Evolutionary conservation across 2,888 invertebrate genomes (phyloP).

Genomic region (Villa cingulata): DNA sequence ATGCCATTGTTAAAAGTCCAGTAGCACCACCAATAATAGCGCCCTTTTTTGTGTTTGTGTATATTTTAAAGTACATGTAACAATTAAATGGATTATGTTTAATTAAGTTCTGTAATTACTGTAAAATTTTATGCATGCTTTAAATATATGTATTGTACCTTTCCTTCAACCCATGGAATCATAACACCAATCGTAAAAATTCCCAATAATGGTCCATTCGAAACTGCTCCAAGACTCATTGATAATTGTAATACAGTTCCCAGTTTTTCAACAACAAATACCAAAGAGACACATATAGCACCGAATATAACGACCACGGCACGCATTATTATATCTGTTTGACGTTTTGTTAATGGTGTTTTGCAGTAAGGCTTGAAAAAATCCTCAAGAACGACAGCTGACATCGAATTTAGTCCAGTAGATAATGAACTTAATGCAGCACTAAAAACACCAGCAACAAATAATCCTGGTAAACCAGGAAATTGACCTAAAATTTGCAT

Average conservation of each 20-base stretch:
- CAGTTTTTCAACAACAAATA: conserved; percentile 50
- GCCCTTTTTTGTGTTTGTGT: conserved; percentile 28
- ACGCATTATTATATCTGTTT: conserved; percentile 50
- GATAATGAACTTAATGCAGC: conserved; percentile 74
- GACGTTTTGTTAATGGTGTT: conserved; percentile 40
- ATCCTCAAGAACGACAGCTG: conserved; percentile 61
- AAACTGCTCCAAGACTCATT: conserved; percentile 48
- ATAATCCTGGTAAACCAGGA: conserved; percentile 74
- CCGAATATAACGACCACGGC: conserved; percentile 50
- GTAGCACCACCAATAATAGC: conserved; percentile 41
- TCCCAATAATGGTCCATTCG: conserved; percentile 52
- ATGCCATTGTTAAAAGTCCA: conserved; percentile 40
- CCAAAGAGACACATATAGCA: conserved; percentile 45
- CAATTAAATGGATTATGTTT: too few species aligned
- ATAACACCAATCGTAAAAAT: conserved; percentile 55
- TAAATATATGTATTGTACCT: conserved; percentile 30
- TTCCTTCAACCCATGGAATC: conserved; percentile 50
- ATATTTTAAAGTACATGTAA: too few species aligned
- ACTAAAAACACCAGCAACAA: conserved; percentile 82
- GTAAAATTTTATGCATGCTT: background rate
- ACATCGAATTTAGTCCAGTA: conserved; percentile 63
- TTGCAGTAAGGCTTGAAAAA: conserved; percentile 46
- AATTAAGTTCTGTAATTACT: too few species aligned
- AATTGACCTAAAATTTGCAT: conserved; percentile 68
- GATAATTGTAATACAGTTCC: conserved; percentile 58